These are phyloP conservation scores for Watsonalla cultraria DNA, from an alignment of 2,888 invertebrate genomes.

Conservation along the genomic window DNA sequence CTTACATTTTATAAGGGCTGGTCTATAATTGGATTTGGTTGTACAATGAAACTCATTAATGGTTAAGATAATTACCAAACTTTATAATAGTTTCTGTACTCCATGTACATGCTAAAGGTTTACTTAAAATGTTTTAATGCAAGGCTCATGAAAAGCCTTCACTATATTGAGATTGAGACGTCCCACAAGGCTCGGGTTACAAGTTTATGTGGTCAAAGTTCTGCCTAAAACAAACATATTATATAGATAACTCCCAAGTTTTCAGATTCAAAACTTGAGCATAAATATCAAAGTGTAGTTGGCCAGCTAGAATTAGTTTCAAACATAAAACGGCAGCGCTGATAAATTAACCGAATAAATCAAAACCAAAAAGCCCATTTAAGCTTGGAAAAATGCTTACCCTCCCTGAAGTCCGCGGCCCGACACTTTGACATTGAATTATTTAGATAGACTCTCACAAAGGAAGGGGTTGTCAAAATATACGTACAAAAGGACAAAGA, in stretches of 20 bases:
- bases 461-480: constrained; percentile 18
- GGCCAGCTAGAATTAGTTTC: background rate
- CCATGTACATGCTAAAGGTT: too few relatives aligned
- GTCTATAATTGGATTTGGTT: background rate
- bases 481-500: constrained; percentile 30
- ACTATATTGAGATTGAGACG: too few relatives aligned
- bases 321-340: background rate
- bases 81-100: too few relatives aligned
- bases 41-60: background rate
- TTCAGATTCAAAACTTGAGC: too few relatives aligned
- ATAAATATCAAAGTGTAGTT: background rate
- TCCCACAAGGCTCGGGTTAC: too few relatives aligned
- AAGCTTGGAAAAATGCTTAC: background rate
- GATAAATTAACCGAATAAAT: background rate
- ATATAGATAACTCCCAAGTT: too few relatives aligned
- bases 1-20: background rate
- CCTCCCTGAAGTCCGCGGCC: constrained; percentile 7
- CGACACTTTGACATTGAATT: constrained; percentile 32
- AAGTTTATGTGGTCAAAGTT: too few relatives aligned
- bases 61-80: too few relatives aligned
- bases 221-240: too few relatives aligned
- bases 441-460: constrained; percentile 34
- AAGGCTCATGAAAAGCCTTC: too few relatives aligned
- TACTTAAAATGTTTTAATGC: too few relatives aligned
- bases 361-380: background rate